Conservation (phyloP, 2,888 invertebrate genomes). For the Agrotis ipsilon region DNA sequence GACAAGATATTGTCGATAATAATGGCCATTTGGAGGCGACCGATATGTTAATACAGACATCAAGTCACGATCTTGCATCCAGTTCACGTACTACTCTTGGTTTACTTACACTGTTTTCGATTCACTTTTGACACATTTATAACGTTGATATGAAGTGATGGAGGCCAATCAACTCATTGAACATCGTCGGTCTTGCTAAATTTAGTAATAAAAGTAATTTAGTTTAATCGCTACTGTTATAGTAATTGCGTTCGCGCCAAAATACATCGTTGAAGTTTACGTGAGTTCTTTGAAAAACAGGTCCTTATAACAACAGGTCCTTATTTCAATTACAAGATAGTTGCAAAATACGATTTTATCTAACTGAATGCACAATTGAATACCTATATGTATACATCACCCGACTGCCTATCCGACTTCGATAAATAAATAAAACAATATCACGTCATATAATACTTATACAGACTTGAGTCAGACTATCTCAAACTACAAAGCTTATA, state of each 20-base stretch:
- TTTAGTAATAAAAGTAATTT: too few relatives aligned
- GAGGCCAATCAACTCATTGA: conserved; percentile 45
- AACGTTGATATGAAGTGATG: conserved; percentile 46
- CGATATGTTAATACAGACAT: conserved; percentile 77
- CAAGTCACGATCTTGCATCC: conserved; percentile 67
- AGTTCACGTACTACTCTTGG: conserved; percentile 69
- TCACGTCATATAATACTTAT: too few relatives aligned
- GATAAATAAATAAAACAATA: too few relatives aligned
- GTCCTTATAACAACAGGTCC: neutral
- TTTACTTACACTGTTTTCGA: conserved; percentile 74
- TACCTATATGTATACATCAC: neutral
- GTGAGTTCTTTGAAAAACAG: neutral
- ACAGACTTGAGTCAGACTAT: neutral
- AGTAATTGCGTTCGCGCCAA: conserved; percentile 35
- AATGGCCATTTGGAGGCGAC: conserved; percentile 65
- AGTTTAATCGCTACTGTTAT: conserved; percentile 31
- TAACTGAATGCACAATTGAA: neutral
- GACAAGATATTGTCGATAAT: conserved; percentile 70
- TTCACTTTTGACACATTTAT: conserved; percentile 72
- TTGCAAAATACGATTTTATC: too few relatives aligned
- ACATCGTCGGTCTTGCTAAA: conserved; percentile 14
- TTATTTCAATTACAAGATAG: neutral
- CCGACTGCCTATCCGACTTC: too few relatives aligned
- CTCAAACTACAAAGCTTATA: neutral
- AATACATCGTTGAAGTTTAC: conserved; percentile 10